Evolutionary conservation across 2,797 vertebrate species (phyloP).

Genomic region (Rhinichthys osculus): DNA sequence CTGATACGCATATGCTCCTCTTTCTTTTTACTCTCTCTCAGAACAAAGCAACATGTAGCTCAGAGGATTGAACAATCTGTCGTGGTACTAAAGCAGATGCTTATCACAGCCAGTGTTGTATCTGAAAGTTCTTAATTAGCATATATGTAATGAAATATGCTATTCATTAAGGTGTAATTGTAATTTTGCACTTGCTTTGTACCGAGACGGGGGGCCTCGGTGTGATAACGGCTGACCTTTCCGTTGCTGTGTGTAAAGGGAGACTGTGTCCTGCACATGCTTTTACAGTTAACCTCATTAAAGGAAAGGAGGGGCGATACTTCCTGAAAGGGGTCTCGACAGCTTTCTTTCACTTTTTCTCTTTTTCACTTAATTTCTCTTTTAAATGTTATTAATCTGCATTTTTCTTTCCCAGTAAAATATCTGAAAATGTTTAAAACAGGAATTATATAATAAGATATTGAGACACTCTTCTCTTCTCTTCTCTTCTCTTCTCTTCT

Average conservation of each 20-base stretch:
- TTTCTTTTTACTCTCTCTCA: neutral
- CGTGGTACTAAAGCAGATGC: conserved; percentile 43
- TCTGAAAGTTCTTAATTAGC: conserved; percentile 54
- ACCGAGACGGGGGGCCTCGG: conserved; percentile 43
- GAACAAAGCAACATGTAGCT: conserved; percentile 47
- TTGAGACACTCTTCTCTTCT: neutral
- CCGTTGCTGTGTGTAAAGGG: conserved; percentile 39
- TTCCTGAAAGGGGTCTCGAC: conserved; percentile 60
- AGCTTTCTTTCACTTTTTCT: conserved; percentile 32
- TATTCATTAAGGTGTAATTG: conserved; percentile 51
- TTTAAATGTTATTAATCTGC: neutral
- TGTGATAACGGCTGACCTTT: conserved; percentile 52
- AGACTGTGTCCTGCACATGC: conserved; percentile 59
- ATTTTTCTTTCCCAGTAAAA: neutral
- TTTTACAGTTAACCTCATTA: conserved; percentile 65
- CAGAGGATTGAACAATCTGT: conserved; percentile 48
- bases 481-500: too few relatives aligned
- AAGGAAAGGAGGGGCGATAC: conserved; percentile 52
- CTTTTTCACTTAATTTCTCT: neutral
- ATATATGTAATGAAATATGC: conserved; percentile 53
- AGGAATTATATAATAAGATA: too few relatives aligned
- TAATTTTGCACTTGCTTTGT: conserved; percentile 58
- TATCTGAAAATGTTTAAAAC: too few relatives aligned
- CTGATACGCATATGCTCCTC: neutral
- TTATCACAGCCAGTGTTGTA: conserved; percentile 45